phyloP scores from a whole-genome alignment of 2,113 vertebrate genomes.

The Ardeotis arabs region DNA sequence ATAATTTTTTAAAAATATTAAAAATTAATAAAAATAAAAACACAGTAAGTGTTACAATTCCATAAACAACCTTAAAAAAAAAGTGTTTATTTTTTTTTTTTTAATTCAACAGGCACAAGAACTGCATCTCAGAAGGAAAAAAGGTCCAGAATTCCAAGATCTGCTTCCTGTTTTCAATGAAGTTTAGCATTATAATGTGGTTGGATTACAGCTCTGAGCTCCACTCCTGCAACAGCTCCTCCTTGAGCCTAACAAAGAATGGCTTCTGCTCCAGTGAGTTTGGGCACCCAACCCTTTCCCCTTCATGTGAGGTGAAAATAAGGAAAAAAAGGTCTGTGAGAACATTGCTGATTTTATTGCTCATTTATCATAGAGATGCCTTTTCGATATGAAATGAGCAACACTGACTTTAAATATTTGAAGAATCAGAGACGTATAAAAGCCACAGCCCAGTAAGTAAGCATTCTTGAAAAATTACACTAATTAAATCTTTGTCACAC shows the following conservation, averaged over 20 bases:
- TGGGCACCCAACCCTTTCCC: neutral
- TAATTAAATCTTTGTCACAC: slow-evolving; percentile 48
- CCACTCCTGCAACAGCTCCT: neutral
- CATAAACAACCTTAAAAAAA: neutral
- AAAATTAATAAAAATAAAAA: too few species aligned
- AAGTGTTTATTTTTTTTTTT: neutral
- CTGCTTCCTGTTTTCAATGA: neutral
- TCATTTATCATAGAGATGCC: neutral
- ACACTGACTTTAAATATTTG: slow-evolving; percentile 31
- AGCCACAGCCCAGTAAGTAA: neutral
- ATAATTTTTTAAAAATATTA: neutral
- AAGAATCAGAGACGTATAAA: neutral
- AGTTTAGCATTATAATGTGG: neutral
- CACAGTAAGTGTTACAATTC: neutral
- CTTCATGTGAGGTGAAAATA: neutral
- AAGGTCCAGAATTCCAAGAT: neutral
- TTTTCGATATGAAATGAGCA: neutral
- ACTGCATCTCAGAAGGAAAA: neutral
- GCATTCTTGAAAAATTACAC: slow-evolving; percentile 55
- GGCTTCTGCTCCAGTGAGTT: neutral
- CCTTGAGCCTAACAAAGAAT: neutral
- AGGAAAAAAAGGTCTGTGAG: rapidly evolving
- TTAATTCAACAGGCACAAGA: neutral
- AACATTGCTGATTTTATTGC: neutral
- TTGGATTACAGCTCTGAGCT: neutral